These are phyloP conservation scores for Lottia scabra DNA, from an alignment of 2,888 invertebrate genomes.

Conservation along the genomic window DNA sequence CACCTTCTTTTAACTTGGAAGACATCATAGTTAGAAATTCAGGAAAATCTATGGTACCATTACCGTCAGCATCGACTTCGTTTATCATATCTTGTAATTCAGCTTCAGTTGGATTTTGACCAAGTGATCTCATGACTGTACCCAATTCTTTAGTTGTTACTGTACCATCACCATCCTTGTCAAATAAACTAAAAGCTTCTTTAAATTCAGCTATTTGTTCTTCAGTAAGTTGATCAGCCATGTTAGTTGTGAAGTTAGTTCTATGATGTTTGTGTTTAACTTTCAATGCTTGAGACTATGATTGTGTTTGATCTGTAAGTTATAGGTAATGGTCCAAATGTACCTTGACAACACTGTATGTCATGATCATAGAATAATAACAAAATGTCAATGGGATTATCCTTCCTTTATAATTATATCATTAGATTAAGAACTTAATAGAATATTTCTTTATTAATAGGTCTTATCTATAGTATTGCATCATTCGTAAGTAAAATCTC, in stretches of 20 bases:
- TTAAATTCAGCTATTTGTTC: constrained; percentile 78
- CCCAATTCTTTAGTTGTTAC: constrained; percentile 99
- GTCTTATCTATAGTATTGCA: too few species aligned
- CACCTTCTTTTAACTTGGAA: not conserved
- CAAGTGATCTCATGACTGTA: constrained; percentile 97
- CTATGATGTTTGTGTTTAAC: not conserved
- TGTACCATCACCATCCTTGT: constrained; percentile 99
- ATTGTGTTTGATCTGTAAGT: too few species aligned
- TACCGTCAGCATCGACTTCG: constrained; percentile 94
- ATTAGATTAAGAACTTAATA: too few species aligned
- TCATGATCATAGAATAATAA: too few species aligned
- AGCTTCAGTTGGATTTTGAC: constrained; percentile 99
- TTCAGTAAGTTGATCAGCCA: constrained; percentile 37
- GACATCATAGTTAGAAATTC: not conserved
- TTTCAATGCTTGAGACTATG: too few species aligned
- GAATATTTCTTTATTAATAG: too few species aligned
- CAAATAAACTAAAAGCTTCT: constrained; percentile 99
- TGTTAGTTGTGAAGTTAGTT: not conserved
- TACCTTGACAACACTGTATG: too few species aligned
- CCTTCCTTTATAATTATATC: too few species aligned
- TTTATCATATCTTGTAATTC: constrained; percentile 99
- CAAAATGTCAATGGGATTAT: too few species aligned
- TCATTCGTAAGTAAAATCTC: too few species aligned
- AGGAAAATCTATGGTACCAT: constrained; percentile 9
- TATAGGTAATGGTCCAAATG: too few species aligned